Evolutionary conservation across 37 sponge, comb jelly and placozoan genomes (phyloP), one percentile per base, ranked within the genome.

Genomic region (Diacarnus erythraeanus): DNA sequence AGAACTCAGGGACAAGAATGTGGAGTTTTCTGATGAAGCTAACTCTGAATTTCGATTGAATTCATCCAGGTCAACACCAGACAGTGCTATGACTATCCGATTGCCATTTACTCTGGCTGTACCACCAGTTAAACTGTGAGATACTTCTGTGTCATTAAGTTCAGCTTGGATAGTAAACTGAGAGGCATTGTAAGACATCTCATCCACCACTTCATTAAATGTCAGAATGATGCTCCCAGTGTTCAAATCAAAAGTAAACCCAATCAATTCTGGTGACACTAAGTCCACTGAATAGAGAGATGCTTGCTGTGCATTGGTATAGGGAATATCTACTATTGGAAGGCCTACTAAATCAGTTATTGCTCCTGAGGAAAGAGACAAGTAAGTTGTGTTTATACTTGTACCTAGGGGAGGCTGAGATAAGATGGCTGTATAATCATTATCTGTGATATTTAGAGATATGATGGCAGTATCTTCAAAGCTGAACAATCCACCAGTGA

Each of bases 81-180:
- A 80, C 0, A 87, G 73, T 31, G 56, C 26, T 15, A 87, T 59
- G 5, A 76, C 75, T 1, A 87, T 72, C 5, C 36, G 23, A 30
- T 36, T 42, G 5, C 88, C 88, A 18, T 68, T 27, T 25, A 60
- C 34, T 35, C 26, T 59, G 12, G 74, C 80, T 25, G 57, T 77
- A 6, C 86, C 87, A 29, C 86, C 94, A 65, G 86, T 90, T 12
- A 96, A 81, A 4, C 83, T 84, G 70, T 86, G 79, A 76, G 84
- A 70, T 23, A 69, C 34, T 6, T 76, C 56, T 42, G 73, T 78
- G 42, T 1, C 31, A 60, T 83, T 91, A 21, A 59, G 43, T 26
- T 36, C 42, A 23, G 35, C 69, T 31, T 87, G 84, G 33, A 96
- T 43, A 18, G 79, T 87, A 39, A 90, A 81, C 41, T 74, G 70